Conservation (phyloP, 2,888 invertebrate species). For the Tenthredo distinguenda region DNA sequence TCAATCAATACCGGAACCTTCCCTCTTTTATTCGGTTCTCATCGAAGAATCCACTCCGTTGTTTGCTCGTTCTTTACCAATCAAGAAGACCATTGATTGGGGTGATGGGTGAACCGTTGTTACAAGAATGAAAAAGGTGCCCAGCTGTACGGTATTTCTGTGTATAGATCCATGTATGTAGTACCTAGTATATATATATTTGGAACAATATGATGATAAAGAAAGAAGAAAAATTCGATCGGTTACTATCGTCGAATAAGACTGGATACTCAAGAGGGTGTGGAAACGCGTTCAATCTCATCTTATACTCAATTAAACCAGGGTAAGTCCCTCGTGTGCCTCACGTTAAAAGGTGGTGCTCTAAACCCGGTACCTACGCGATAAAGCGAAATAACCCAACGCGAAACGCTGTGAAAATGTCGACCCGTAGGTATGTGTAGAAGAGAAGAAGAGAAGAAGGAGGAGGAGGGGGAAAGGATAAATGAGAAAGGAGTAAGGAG, state of each 20-base stretch:
- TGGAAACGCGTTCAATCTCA: slow-evolving; percentile 48
- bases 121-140: neutral
- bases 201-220: neutral
- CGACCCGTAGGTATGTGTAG: slow-evolving; percentile 4
- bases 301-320: slow-evolving; percentile 51
- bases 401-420: slow-evolving; percentile 43
- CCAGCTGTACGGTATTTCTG: neutral
- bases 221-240: neutral
- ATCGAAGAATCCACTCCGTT: neutral
- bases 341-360: slow-evolving; percentile 44
- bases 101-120: neutral
- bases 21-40: neutral
- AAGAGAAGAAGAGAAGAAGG: neutral
- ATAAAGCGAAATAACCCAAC: slow-evolving; percentile 52
- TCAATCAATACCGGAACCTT: neutral
- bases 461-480: neutral
- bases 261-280: neutral
- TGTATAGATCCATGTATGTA: neutral
- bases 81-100: slow-evolving; percentile 28
- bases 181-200: neutral
- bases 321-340: slow-evolving; percentile 48
- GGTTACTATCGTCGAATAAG: neutral
- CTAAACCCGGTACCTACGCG: slow-evolving; percentile 38
- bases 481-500: neutral
- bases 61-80: slow-evolving; percentile 29